phyloP scores from a whole-genome alignment of 2,888 invertebrate species.

The Pachycephus smyrnensis region DNA sequence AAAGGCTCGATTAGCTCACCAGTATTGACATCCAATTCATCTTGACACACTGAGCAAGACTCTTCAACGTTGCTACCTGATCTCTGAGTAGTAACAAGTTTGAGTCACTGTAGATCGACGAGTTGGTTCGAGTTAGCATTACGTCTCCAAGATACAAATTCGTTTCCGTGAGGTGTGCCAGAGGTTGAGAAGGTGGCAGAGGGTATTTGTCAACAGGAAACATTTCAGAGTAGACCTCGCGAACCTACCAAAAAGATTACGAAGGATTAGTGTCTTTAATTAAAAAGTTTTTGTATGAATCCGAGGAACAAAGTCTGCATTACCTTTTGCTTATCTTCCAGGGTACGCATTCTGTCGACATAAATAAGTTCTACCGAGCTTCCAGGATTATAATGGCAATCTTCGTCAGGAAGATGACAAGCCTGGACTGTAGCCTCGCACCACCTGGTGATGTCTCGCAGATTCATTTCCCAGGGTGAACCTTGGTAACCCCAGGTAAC shows the following conservation, averaged over 20 bases:
- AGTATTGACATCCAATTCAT: slow-evolving; percentile 94
- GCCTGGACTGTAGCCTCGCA: slow-evolving; percentile 77
- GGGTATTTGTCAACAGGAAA: slow-evolving; percentile 68
- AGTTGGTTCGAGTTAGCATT: slow-evolving; percentile 65
- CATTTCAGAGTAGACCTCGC: slow-evolving; percentile 65
- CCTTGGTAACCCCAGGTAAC: slow-evolving; percentile 83
- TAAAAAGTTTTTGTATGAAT: slow-evolving; percentile 7
- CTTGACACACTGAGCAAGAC: slow-evolving; percentile 86
- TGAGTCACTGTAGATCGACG: slow-evolving; percentile 61
- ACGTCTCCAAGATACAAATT: slow-evolving; percentile 77
- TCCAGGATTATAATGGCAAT: slow-evolving; percentile 67
- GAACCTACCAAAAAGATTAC: slow-evolving; percentile 46
- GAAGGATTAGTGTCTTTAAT: neutral
- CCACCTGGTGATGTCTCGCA: slow-evolving; percentile 95
- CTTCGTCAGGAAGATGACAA: neutral
- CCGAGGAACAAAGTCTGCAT: slow-evolving; percentile 6
- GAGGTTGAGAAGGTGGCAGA: slow-evolving; percentile 67
- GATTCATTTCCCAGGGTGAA: slow-evolving; percentile 96
- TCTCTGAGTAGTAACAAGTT: slow-evolving; percentile 68
- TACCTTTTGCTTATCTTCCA: slow-evolving; percentile 81
- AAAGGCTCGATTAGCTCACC: slow-evolving; percentile 68
- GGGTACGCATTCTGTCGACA: slow-evolving; percentile 86
- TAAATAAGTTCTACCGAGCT: slow-evolving; percentile 84
- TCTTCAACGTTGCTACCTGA: slow-evolving; percentile 79
- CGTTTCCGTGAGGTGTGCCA: slow-evolving; percentile 72